Evolutionary conservation across 2,888 invertebrate genomes (phyloP).

Genomic region (Caenorhabditis zanzibari): DNA sequence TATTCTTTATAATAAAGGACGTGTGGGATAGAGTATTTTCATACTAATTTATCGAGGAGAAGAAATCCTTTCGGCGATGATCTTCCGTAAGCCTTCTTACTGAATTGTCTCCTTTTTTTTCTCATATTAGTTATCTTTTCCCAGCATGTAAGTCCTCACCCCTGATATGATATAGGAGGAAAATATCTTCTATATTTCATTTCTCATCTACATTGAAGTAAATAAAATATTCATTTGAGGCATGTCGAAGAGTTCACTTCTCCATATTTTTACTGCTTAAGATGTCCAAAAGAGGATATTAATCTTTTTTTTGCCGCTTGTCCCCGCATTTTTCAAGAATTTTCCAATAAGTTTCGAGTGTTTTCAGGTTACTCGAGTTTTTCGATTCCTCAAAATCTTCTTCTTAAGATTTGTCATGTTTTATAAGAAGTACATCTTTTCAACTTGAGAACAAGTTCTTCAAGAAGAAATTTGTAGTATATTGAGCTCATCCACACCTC

Average conservation of each 20-base stretch:
- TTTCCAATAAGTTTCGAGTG: slow-evolving; percentile 46
- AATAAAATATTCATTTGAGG: slow-evolving; percentile 25
- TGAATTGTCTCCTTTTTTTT: slow-evolving; percentile 31
- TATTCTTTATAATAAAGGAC: not conserved
- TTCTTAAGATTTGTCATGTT: not conserved
- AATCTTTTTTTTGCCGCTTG: slow-evolving; percentile 19
- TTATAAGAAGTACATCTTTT: slow-evolving; percentile 13
- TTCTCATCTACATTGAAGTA: slow-evolving; percentile 13
- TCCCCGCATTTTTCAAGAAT: not conserved
- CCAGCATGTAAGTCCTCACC: slow-evolving; percentile 1
- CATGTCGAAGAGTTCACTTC: slow-evolving; percentile 22
- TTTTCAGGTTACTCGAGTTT: slow-evolving; percentile 31
- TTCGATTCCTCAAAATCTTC: slow-evolving; percentile 12
- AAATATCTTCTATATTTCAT: not conserved
- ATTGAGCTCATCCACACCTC: slow-evolving; percentile 9
- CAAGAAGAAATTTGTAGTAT: slow-evolving; percentile 2
- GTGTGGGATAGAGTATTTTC: not conserved
- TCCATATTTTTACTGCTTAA: not conserved
- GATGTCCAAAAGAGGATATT: slow-evolving; percentile 42
- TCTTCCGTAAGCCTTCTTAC: slow-evolving; percentile 48
- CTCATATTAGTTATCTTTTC: slow-evolving; percentile 30
- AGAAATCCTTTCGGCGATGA: slow-evolving; percentile 42
- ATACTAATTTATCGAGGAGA: too few species aligned
- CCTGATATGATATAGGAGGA: slow-evolving; percentile 16
- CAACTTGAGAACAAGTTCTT: slow-evolving; percentile 7